Percentiles rank a stretch among this genome's conserved stretches.
Evolutionary conservation across 2,797 vertebrate species (phyloP).

Genomic region (Spheniscus humboldti): DNA sequence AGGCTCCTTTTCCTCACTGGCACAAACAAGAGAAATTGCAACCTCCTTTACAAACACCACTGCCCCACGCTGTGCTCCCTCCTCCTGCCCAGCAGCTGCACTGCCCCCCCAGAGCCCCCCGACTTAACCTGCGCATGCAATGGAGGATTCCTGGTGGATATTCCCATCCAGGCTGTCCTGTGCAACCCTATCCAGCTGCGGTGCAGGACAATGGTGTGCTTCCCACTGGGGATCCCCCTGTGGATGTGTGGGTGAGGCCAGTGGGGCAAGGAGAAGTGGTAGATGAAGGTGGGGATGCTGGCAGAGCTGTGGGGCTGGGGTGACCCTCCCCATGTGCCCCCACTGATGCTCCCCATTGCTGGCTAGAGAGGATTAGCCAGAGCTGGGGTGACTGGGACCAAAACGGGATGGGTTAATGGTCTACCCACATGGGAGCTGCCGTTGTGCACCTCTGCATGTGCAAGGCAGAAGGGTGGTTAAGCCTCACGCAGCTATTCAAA

Average conservation of each 20-base stretch:
- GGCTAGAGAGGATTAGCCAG: neutral
- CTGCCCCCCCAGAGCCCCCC: neutral
- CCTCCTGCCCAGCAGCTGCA: neutral
- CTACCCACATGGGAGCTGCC: neutral
- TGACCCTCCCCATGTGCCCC: rapidly evolving
- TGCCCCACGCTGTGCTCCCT: neutral
- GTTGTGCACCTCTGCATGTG: rapidly evolving
- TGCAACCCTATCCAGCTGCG: neutral
- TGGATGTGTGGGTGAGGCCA: neutral
- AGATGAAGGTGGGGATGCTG: neutral
- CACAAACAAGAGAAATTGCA: neutral
- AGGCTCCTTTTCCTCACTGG: neutral
- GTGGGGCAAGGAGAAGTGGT: neutral
- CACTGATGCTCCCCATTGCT: neutral
- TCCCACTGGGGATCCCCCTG: neutral
- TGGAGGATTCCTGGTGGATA: neutral
- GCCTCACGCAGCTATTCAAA: rapidly evolving
- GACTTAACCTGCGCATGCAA: neutral
- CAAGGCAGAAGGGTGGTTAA: neutral
- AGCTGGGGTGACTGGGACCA: neutral
- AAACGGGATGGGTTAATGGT: neutral
- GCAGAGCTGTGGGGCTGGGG: neutral
- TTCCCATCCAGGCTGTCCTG: neutral
- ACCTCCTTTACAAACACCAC: neutral
- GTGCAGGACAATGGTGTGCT: neutral